phyloP scores from a whole-genome alignment of 2,797 vertebrate species.

The Gobionotothen gibberifrons region DNA sequence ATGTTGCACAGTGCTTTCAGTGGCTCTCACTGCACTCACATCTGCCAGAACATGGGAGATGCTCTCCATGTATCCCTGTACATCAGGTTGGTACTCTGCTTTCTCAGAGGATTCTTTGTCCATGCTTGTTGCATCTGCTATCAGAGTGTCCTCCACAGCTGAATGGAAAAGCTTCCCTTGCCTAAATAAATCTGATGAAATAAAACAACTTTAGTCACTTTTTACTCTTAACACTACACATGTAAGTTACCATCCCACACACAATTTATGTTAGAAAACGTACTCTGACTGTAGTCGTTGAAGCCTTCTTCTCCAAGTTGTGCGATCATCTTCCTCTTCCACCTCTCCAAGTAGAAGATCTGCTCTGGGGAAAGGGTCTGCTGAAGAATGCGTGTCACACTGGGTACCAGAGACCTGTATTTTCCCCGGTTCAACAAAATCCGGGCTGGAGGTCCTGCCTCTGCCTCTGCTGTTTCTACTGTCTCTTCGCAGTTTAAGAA shows the following conservation, averaged over 20 bases:
- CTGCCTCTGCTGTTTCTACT: conserved; percentile 39
- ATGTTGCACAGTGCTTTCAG: conserved; percentile 92
- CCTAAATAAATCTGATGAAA: conserved; percentile 86
- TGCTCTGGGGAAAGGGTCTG: conserved; percentile 91
- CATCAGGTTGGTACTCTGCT: conserved; percentile 41
- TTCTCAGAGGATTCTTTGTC: conserved; percentile 54
- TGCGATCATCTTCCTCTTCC: conserved; percentile 91
- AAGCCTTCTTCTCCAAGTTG: conserved; percentile 94
- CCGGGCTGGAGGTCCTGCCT: conserved; percentile 75
- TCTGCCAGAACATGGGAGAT: conserved; percentile 88
- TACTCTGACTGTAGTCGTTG: conserved; percentile 90
- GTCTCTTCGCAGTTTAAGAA: conserved; percentile 79
- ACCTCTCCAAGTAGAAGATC: conserved; percentile 90
- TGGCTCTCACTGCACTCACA: conserved; percentile 85
- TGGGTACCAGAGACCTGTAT: conserved; percentile 76
- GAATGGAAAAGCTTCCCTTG: conserved; percentile 91
- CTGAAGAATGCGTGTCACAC: conserved; percentile 94
- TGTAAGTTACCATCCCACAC: not conserved
- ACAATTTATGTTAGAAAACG: conserved; percentile 47
- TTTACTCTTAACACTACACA: not conserved
- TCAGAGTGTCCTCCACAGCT: conserved; percentile 86
- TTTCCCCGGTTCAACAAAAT: conserved; percentile 75
- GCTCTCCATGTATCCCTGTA: conserved; percentile 89
- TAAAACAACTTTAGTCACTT: conserved; percentile 30
- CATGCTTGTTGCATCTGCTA: conserved; percentile 57